These are phyloP conservation scores for Gracilinanus agilis DNA, from an alignment of 2,113 vertebrate genomes.

Conservation along the genomic window DNA sequence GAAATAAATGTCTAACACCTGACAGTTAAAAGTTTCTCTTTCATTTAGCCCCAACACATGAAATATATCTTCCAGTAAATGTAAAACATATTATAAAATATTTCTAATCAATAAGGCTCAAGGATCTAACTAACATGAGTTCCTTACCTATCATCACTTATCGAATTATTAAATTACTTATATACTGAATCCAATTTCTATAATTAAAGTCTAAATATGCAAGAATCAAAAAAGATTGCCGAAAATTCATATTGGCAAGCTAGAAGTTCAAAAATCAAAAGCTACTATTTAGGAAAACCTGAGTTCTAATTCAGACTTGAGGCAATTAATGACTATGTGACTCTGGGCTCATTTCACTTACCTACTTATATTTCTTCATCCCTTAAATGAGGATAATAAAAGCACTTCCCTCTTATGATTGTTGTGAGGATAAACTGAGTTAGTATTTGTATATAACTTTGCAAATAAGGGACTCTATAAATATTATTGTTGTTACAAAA, in stretches of 20 bases:
- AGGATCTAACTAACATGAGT: constrained; percentile 34
- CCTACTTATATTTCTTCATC: background rate
- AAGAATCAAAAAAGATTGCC: constrained; percentile 24
- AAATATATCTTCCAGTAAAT: constrained; percentile 58
- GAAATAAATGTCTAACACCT: constrained; percentile 64
- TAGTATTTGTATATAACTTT: background rate
- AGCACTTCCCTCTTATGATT: background rate
- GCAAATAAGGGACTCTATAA: background rate
- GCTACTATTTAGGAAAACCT: background rate
- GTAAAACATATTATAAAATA: constrained; percentile 44
- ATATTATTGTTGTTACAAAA: background rate
- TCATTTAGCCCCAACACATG: constrained; percentile 31
- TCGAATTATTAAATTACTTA: constrained; percentile 67
- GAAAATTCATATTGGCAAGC: background rate
- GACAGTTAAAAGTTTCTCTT: background rate
- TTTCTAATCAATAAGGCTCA: constrained; percentile 45
- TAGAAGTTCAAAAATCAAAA: constrained; percentile 36
- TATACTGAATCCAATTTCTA: constrained; percentile 45
- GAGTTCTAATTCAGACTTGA: background rate
- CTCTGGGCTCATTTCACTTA: background rate
- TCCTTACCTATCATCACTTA: constrained; percentile 51
- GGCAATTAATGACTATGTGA: background rate
- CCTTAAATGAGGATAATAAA: background rate
- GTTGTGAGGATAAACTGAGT: too few relatives aligned
- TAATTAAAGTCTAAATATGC: constrained; percentile 16